These are phyloP conservation scores for Archips crataeganus DNA, from an alignment of 2,888 invertebrate genomes.

Conservation along the genomic window DNA sequence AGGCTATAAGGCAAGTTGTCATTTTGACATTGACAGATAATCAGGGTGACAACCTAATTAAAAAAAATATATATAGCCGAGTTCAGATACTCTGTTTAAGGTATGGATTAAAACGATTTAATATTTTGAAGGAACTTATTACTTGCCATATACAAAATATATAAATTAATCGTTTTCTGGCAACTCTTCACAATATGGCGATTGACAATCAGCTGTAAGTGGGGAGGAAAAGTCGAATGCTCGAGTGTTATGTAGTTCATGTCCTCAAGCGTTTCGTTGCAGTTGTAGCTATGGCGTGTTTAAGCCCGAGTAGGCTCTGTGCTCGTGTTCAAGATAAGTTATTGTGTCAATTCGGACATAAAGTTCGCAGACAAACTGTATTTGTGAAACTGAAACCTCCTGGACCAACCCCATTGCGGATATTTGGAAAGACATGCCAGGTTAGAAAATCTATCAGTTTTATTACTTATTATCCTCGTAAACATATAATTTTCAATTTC, in stretches of 20 bases:
- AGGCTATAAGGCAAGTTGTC: not conserved
- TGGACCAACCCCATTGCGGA: conserved; percentile 85
- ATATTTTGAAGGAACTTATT: not conserved
- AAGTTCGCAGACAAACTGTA: conserved; percentile 89
- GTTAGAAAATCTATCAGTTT: conserved; percentile 60
- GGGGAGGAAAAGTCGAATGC: conserved; percentile 82
- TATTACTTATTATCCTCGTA: conserved; percentile 22
- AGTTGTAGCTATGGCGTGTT: conserved; percentile 93
- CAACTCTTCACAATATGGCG: conserved; percentile 62
- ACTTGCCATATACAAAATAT: conserved; percentile 1
- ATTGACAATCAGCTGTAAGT: conserved; percentile 85
- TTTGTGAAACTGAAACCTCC: conserved; percentile 89
- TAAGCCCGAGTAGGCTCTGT: conserved; percentile 93
- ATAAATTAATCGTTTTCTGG: conserved; percentile 43
- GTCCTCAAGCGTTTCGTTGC: conserved; percentile 87
- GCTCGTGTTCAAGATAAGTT: conserved; percentile 92
- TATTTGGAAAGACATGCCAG: conserved; percentile 84
- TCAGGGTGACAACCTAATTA: conserved; percentile 23
- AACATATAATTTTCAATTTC: conserved; percentile 13
- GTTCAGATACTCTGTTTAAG: not conserved
- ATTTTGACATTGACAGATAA: conserved; percentile 16
- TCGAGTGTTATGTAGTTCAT: conserved; percentile 82
- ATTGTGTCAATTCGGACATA: conserved; percentile 92
- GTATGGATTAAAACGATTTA: not conserved
- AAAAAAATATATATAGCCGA: conserved; percentile 5